Evolutionary conservation across 2,113 vertebrate genomes (phyloP).

Genomic region (cat (Felis catus)): DNA sequence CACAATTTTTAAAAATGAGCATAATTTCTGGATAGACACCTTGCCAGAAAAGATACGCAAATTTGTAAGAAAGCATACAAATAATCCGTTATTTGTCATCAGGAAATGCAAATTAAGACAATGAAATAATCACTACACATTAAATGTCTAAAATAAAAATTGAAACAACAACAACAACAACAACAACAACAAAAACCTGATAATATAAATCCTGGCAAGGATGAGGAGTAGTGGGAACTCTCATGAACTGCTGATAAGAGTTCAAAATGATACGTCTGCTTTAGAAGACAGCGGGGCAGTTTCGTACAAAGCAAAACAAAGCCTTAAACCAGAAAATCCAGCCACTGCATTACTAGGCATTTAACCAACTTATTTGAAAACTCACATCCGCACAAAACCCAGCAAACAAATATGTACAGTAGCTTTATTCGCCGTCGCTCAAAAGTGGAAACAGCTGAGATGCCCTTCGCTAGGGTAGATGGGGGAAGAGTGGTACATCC

Average conservation of each 20-base stretch:
- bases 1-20: not conserved
- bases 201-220: not conserved
- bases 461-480: not conserved
- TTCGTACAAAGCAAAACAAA: not conserved
- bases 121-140: not conserved
- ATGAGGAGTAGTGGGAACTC: not conserved
- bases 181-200: too few species aligned
- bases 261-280: not conserved
- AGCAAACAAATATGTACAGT: rapidly evolving
- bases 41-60: not conserved
- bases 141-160: not conserved
- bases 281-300: not conserved
- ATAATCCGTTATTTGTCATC: not conserved
- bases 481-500: not conserved
- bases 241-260: not conserved
- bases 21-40: not conserved
- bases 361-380: not conserved
- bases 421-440: not conserved
- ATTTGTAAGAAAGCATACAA: not conserved
- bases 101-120: not conserved
- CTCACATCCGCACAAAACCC: not conserved
- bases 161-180: not conserved
- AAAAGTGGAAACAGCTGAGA: not conserved
- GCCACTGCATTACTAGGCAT: not conserved
- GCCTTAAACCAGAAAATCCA: not conserved